Conservation (phyloP, 2,113 vertebrate species). For the Calcarius ornatus region DNA sequence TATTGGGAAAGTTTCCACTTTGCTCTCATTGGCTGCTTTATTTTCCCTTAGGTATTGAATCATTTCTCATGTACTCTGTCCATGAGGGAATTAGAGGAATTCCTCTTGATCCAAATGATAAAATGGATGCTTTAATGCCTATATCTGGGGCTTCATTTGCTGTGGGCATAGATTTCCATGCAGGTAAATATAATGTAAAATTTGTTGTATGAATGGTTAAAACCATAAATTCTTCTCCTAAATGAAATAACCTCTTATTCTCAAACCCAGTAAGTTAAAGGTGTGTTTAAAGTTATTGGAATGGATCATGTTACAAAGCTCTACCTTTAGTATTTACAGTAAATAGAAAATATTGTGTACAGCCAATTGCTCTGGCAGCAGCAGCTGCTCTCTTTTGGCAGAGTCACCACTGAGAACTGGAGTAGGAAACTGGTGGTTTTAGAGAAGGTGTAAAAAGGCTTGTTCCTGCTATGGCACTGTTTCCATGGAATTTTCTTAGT, state of each 20-base stretch:
- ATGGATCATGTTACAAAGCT: not conserved
- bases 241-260: not conserved
- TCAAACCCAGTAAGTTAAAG: not conserved
- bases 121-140: constrained; percentile 93
- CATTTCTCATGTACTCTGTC: constrained; percentile 96
- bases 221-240: not conserved
- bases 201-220: not conserved
- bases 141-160: constrained; percentile 93
- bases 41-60: constrained; percentile 85
- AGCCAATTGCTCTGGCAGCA: not conserved
- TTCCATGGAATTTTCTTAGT: not conserved
- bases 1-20: not conserved
- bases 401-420: not conserved
- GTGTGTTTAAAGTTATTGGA: not conserved
- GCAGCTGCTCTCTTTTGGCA: not conserved
- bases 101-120: constrained; percentile 90
- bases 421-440: not conserved
- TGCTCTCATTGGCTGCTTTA: not conserved
- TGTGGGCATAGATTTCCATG: constrained; percentile 96
- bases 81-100: constrained; percentile 95
- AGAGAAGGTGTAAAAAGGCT: not conserved
- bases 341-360: not conserved
- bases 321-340: not conserved
- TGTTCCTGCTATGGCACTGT: not conserved
- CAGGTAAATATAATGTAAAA: constrained; percentile 75